Evolutionary conservation across 2,113 vertebrate species (phyloP), one percentile per base, ranked within the genome.

Genomic region (Cyphomyrus plagiostoma): DNA sequence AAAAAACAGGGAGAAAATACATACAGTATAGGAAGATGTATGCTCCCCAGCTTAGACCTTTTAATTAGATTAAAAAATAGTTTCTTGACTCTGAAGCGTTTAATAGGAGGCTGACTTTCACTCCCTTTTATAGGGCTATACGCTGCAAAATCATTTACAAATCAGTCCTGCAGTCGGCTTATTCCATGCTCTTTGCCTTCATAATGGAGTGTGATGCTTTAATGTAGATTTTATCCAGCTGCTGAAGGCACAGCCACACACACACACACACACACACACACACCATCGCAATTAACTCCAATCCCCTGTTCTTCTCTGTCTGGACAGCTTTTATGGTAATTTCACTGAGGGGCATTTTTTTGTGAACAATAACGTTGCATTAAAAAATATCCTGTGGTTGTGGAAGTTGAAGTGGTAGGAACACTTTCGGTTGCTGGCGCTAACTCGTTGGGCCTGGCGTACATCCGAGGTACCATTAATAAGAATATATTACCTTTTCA

Each of bases 401-500:
- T 13, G 48, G 8, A 26, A 50, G 7, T 21, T 26, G 23, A 50
- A 23, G 9, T n/a, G 30, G 15, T 7, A 19, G 4, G 74, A 39
- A 42, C 5, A 8, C 17, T 42, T 17, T 19, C 15, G 1, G 35
- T 8, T 1, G 30, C 17, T 19, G 35, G 1, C 15, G 0, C 15
- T 80, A 6, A 42, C 30, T 35, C 0, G 13, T 39, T 0, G 4
- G 35, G 1, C 6, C 35, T 15, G 45, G 42, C 21, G 0, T n/a
- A 56, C 49, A 30, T 15, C 2, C 48, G 10, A 50, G 62, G 3
- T 11, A 19, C 15, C 87, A 66, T 11, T 89, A 85, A 91, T 92
- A 91, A 92, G 91, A 74, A 86, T 74, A 89, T 89, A 91, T 90
- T 92, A 90, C 89, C 89, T 90, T 92, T 92, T 91, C 26, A 92